Percentiles rank a stretch among this genome's conserved stretches.
Evolutionary conservation across 2,888 invertebrate genomes (phyloP).

Genomic region (Apodemia zela): DNA sequence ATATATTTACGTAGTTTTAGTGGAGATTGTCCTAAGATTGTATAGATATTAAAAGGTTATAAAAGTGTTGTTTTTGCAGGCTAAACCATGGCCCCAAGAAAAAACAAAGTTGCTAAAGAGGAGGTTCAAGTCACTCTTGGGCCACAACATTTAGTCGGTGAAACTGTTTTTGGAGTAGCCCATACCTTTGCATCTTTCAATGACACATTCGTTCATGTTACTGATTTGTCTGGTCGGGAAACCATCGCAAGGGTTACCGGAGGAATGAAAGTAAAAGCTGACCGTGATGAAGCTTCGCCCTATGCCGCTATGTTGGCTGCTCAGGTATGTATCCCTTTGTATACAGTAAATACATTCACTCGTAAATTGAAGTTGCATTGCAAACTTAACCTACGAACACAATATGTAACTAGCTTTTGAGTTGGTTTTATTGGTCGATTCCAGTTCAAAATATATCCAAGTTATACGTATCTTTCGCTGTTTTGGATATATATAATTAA

Average conservation of each 20-base stretch:
- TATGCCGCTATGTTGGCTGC: constrained; percentile 99
- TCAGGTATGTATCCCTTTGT: constrained; percentile 83
- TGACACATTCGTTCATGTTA: constrained; percentile 99
- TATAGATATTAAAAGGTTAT: constrained; percentile 64
- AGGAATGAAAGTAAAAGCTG: constrained; percentile 99
- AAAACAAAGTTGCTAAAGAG: constrained; percentile 97
- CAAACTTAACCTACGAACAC: not conserved
- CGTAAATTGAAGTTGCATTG: not conserved
- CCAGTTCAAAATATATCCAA: too few species aligned
- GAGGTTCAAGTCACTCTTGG: constrained; percentile 97
- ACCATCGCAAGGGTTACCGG: constrained; percentile 97
- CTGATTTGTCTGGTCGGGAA: constrained; percentile 98
- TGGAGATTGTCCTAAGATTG: constrained; percentile 48
- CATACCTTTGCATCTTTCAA: constrained; percentile 99
- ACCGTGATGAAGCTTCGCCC: constrained; percentile 99
- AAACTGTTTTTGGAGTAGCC: constrained; percentile 98
- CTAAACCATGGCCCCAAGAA: constrained; percentile 95
- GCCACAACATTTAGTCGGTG: constrained; percentile 97
- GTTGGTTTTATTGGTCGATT: too few species aligned
- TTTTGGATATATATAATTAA: too few species aligned
- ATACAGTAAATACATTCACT: not conserved
- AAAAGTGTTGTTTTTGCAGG: constrained; percentile 69
- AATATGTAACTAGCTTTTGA: too few species aligned
- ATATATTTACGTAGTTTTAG: constrained; percentile 29
- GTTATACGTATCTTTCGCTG: too few species aligned